Conservation (phyloP, 2,888 invertebrate species). For the Aphodius sticticus region DNA sequence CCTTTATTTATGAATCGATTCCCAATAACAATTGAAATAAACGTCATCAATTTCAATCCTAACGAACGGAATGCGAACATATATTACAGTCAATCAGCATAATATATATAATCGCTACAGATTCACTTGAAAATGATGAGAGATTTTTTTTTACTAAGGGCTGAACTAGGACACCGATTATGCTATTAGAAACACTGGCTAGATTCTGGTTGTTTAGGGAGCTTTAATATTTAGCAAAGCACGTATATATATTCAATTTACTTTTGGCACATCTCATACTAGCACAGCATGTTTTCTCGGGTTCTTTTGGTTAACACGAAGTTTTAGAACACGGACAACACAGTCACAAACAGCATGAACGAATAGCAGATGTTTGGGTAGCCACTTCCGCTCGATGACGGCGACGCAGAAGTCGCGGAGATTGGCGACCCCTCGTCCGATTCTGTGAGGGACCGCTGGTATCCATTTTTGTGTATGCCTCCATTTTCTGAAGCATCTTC, state of each 20-base stretch:
- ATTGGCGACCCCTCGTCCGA: slow-evolving; percentile 25
- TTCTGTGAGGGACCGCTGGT: slow-evolving; percentile 72
- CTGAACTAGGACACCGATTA: slow-evolving; percentile 50
- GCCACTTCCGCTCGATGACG: slow-evolving; percentile 27
- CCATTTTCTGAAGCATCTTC: slow-evolving; percentile 26
- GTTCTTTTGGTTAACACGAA: slow-evolving; percentile 39
- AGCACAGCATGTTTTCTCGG: slow-evolving; percentile 28
- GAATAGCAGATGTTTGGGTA: slow-evolving; percentile 34
- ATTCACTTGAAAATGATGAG: slow-evolving; percentile 12
- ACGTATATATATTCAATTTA: slow-evolving; percentile 49
- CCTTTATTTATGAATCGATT: slow-evolving; percentile 37
- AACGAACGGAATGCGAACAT: slow-evolving; percentile 32
- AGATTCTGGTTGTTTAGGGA: slow-evolving; percentile 44
- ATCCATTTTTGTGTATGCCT: slow-evolving; percentile 60
- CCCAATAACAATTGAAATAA: slow-evolving; percentile 35
- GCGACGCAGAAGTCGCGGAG: slow-evolving; percentile 31
- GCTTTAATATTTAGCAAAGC: slow-evolving; percentile 56
- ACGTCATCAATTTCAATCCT: slow-evolving; percentile 36
- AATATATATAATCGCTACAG: slow-evolving; percentile 31
- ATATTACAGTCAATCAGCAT: slow-evolving; percentile 35
- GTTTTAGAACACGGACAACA: slow-evolving; percentile 54
- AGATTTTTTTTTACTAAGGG: slow-evolving; percentile 42
- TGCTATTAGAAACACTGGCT: slow-evolving; percentile 48
- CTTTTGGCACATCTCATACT: slow-evolving; percentile 45
- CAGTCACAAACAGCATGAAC: slow-evolving; percentile 47